phyloP scores from a whole-genome alignment of 2,797 vertebrate genomes.

The Falco rusticolus region DNA sequence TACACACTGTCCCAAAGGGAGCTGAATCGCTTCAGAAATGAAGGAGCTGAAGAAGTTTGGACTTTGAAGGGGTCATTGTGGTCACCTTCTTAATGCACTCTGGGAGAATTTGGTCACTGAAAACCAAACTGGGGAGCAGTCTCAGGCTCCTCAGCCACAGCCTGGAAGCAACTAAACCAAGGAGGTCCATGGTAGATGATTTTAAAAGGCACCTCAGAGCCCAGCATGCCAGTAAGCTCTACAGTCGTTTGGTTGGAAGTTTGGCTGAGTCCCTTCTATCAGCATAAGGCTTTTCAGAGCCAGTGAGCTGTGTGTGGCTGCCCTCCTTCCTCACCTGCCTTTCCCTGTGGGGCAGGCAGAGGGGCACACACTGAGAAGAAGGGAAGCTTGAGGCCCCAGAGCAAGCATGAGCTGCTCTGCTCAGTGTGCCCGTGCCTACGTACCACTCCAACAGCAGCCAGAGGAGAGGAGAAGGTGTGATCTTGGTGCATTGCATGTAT shows the following conservation, averaged over 20 bases:
- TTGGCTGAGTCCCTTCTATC: background rate
- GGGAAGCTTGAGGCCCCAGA: background rate
- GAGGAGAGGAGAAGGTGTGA: constrained; percentile 24
- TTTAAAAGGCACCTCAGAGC: background rate
- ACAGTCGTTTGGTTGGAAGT: background rate
- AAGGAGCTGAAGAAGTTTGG: background rate
- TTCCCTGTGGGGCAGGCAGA: constrained; percentile 15
- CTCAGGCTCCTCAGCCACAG: accelerated
- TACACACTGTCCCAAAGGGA: background rate
- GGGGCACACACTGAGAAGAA: constrained; percentile 23
- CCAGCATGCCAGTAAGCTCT: background rate
- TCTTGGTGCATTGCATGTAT: accelerated
- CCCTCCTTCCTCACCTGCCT: background rate
- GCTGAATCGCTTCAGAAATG: background rate
- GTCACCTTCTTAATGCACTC: background rate
- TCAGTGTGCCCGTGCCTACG: constrained; percentile 18
- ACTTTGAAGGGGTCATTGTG: background rate
- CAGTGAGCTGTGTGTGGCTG: background rate
- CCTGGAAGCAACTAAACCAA: background rate
- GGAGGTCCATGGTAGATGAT: background rate
- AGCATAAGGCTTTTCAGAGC: background rate
- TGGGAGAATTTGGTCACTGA: background rate
- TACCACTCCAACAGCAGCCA: constrained; percentile 36
- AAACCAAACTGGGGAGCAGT: background rate
- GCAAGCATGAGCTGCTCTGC: constrained; percentile 5